Percentiles rank a stretch among this genome's conserved stretches.
phyloP scores from a whole-genome alignment of 1,140 invertebrate species.

The Amyelois transitella region DNA sequence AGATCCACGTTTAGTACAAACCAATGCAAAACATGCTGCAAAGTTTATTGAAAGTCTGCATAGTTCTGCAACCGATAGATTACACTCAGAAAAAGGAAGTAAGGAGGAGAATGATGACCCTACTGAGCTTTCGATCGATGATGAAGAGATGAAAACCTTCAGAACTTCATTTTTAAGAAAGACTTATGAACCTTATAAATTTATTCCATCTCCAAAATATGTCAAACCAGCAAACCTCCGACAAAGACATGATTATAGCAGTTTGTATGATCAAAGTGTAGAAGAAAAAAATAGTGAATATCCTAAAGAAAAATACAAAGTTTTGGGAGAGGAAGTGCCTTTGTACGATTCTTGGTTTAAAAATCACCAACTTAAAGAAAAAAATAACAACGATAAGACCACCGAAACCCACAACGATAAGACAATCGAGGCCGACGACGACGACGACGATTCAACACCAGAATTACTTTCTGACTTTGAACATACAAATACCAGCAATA shows the following conservation, averaged over 20 bases:
- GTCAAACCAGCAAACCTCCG: slow-evolving; percentile 8
- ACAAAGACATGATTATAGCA: slow-evolving; percentile 9
- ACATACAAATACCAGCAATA: background rate
- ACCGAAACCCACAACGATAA: background rate
- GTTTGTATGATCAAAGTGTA: slow-evolving; percentile 3
- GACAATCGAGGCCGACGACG: background rate
- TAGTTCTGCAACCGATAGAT: slow-evolving; percentile 7
- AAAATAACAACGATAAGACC: background rate
- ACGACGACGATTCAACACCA: no score
- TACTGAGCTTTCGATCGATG: background rate
- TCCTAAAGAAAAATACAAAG: background rate
- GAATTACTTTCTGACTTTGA: background rate
- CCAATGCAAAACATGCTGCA: background rate
- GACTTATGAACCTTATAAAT: background rate
- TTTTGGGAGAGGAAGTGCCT: slow-evolving; percentile 12
- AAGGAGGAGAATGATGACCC: background rate
- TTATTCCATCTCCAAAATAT: slow-evolving; percentile 2
- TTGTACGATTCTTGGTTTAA: slow-evolving; percentile 9
- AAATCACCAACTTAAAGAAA: slow-evolving; percentile 1
- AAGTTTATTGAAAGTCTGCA: slow-evolving; percentile 6
- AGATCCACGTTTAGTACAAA: background rate
- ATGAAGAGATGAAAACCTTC: background rate
- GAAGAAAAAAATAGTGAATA: slow-evolving; percentile 1
- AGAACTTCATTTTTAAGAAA: slow-evolving; percentile 1
- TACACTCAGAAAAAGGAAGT: background rate